Evolutionary conservation across 2,797 vertebrate genomes (phyloP).

Genomic region (Cossypha caffra): DNA sequence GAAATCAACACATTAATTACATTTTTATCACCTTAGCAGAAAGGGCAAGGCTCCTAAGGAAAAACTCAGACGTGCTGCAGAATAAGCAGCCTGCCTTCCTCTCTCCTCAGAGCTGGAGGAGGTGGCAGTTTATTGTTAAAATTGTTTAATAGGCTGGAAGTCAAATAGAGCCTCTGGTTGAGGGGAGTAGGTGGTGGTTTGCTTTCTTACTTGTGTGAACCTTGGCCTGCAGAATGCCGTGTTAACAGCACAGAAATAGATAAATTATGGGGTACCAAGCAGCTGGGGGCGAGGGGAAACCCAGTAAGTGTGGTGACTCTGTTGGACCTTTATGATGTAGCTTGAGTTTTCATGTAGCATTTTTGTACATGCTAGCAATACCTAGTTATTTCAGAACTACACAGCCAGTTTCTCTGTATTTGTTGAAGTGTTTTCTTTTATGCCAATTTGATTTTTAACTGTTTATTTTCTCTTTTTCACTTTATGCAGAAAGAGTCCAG

Average conservation of each 20-base stretch:
- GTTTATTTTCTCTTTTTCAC: not conserved
- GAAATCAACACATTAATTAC: constrained; percentile 32
- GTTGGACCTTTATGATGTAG: not conserved
- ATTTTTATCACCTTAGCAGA: constrained; percentile 32
- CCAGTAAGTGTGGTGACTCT: not conserved
- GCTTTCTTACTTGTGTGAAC: not conserved
- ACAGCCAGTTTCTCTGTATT: not conserved
- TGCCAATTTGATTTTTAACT: not conserved
- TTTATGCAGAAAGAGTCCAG: constrained; percentile 86
- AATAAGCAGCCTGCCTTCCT: constrained; percentile 19
- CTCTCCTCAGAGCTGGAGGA: not conserved
- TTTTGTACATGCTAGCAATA: not conserved
- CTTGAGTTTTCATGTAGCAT: not conserved
- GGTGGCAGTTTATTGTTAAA: not conserved
- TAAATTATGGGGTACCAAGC: not conserved
- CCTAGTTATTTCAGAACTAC: not conserved
- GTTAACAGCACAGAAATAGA: not conserved
- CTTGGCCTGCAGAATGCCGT: not conserved
- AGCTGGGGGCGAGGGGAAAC: not conserved
- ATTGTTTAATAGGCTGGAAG: not conserved
- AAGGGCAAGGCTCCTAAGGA: not conserved
- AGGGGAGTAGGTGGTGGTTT: not conserved
- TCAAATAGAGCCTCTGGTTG: not conserved
- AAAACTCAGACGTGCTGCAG: not conserved
- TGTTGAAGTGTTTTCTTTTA: not conserved